Percentiles rank a stretch among this genome's conserved stretches.
Evolutionary conservation across 2,113 vertebrate genomes (phyloP).

Genomic region (Pteruthius melanotis): DNA sequence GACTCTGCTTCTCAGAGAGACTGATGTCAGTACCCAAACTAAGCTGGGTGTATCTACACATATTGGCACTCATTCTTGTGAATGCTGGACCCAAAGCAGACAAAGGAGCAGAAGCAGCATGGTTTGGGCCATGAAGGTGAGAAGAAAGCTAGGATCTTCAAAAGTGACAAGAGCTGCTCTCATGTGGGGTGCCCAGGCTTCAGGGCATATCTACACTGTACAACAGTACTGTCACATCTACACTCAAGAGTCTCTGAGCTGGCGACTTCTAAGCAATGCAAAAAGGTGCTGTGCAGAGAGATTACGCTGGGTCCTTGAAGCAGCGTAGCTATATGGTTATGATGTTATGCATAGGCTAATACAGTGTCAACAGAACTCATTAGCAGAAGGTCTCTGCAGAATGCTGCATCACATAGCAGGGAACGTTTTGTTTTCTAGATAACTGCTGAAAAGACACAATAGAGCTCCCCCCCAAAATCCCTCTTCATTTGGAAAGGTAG

Average conservation of each 20-base stretch:
- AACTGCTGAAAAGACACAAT: not conserved
- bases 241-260: not conserved
- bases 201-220: not conserved
- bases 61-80: not conserved
- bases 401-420: not conserved
- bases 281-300: not conserved
- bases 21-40: not conserved
- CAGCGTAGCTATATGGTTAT: not conserved
- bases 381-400: not conserved
- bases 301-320: not conserved
- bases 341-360: not conserved
- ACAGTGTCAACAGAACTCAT: not conserved
- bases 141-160: not conserved
- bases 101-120: not conserved
- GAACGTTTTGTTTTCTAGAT: not conserved
- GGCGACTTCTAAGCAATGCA: not conserved
- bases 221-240: not conserved
- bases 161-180: not conserved
- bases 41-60: fast-evolving
- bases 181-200: not conserved
- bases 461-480: not conserved
- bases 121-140: not conserved
- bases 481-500: not conserved
- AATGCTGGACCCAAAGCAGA: not conserved
- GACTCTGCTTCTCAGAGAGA: not conserved